These are phyloP conservation scores for Ctenosaura bakeri DNA, from an alignment of 2,797 vertebrate genomes.

Conservation along the genomic window DNA sequence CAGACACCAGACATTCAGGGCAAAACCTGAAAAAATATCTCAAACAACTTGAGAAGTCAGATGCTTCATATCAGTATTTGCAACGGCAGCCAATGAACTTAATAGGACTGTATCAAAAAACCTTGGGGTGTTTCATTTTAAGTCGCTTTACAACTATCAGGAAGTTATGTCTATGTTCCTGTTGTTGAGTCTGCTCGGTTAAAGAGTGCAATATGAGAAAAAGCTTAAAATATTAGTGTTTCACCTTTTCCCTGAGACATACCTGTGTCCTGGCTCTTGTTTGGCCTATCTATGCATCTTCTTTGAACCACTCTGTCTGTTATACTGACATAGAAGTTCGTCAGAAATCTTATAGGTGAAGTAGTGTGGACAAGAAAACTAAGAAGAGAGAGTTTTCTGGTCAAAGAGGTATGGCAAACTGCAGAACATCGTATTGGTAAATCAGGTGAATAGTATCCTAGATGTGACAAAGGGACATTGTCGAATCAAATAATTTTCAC, in stretches of 20 bases:
- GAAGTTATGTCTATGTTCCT: constrained; percentile 65
- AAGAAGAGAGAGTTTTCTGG: constrained; percentile 1
- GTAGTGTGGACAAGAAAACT: constrained; percentile 33
- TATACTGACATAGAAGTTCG: not conserved
- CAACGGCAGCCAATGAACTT: constrained; percentile 78
- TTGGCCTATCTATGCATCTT: not conserved
- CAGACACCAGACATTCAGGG: constrained; percentile 61
- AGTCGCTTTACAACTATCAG: constrained; percentile 76
- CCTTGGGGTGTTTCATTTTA: constrained; percentile 72
- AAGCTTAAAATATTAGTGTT: constrained; percentile 27
- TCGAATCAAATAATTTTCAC: not conserved
- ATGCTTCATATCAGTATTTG: constrained; percentile 75
- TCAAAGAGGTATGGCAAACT: not conserved
- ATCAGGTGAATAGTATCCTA: not conserved
- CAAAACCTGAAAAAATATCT: constrained; percentile 73
- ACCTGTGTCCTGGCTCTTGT: constrained; percentile 44
- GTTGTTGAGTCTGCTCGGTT: constrained; percentile 71
- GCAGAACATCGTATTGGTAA: not conserved
- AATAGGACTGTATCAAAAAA: constrained; percentile 76
- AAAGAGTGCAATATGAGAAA: constrained; percentile 52
- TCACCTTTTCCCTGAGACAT: constrained; percentile 64
- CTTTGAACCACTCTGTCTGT: not conserved
- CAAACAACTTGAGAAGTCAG: constrained; percentile 72
- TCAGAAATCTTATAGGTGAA: constrained; percentile 3
- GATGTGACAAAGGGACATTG: too few species aligned